These are phyloP conservation scores for Zhuqinia jingwanae DNA, from an alignment of 2,888 invertebrate genomes.

Conservation along the genomic window DNA sequence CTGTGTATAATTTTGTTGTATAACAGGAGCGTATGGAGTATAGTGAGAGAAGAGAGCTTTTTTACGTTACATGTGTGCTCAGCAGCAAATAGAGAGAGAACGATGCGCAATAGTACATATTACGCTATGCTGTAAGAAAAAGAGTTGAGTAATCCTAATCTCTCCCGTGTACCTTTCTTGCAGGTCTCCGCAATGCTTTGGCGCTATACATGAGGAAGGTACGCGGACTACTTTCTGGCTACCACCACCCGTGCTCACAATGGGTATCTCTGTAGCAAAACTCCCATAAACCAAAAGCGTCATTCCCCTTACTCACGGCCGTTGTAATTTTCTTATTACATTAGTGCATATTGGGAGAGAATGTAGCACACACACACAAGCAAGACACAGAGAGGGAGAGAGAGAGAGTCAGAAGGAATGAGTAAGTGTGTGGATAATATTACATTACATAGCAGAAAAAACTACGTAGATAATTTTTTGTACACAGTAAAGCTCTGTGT, in stretches of 20 bases:
- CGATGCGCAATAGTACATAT: constrained; percentile 60
- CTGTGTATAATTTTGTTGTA: background rate
- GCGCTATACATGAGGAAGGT: constrained; percentile 52
- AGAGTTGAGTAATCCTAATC: constrained; percentile 64
- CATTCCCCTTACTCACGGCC: constrained; percentile 70
- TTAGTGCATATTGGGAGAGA: background rate
- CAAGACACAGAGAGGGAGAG: no score
- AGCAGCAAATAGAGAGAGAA: background rate
- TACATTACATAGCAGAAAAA: background rate
- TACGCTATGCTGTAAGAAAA: background rate
- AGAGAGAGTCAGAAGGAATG: no score
- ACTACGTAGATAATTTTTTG: constrained; percentile 18
- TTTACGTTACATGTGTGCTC: background rate
- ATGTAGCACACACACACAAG: constrained; percentile 2
- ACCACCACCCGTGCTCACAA: constrained; percentile 65
- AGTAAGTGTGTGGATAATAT: no score
- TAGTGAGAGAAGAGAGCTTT: constrained; percentile 9
- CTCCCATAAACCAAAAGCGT: constrained; percentile 67
- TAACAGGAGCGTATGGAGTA: background rate
- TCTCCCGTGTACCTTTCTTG: constrained; percentile 15
- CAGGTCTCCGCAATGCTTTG: background rate
- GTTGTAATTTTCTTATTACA: constrained; percentile 57
- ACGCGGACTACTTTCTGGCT: constrained; percentile 42
- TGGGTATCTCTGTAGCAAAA: constrained; percentile 61
- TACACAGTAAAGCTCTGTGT: background rate